Evolutionary conservation across 2,797 vertebrate genomes (phyloP).

Genomic region (Petrocephalus schoutedeni): DNA sequence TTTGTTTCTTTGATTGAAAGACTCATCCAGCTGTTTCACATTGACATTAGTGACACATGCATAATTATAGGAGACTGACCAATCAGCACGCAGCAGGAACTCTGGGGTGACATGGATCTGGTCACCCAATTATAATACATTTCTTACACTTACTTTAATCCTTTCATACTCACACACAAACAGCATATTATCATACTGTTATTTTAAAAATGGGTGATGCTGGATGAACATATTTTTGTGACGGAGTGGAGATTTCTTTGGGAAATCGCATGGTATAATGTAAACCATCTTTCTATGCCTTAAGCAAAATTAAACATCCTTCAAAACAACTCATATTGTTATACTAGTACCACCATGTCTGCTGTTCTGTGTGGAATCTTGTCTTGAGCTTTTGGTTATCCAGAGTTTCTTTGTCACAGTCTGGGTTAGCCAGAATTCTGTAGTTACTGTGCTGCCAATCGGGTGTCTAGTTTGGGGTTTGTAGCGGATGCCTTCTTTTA

Average conservation of each 20-base stretch:
- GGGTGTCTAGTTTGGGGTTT: not conserved
- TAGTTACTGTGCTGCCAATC: not conserved
- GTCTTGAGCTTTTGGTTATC: too few species aligned
- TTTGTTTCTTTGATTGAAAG: too few species aligned
- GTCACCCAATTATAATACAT: not conserved
- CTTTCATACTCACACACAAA: not conserved
- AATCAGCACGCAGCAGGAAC: too few species aligned
- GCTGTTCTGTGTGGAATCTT: too few species aligned
- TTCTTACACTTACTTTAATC: not conserved
- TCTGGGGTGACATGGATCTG: too few species aligned
- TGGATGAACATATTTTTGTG: not conserved
- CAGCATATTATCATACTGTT: not conserved
- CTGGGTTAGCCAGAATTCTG: not conserved
- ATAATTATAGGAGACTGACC: too few species aligned
- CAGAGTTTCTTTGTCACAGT: not conserved
- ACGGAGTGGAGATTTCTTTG: not conserved
- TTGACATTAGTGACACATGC: too few species aligned
- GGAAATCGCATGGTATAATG: not conserved
- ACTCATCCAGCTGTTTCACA: too few species aligned
- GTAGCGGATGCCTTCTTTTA: not conserved
- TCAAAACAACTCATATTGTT: not conserved
- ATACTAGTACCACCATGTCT: not conserved
- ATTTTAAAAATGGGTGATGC: not conserved
- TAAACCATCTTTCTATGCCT: not conserved
- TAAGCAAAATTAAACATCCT: not conserved